phyloP scores from a whole-genome alignment of 2,113 vertebrate genomes.

The Aspiorhynchus laticeps region DNA sequence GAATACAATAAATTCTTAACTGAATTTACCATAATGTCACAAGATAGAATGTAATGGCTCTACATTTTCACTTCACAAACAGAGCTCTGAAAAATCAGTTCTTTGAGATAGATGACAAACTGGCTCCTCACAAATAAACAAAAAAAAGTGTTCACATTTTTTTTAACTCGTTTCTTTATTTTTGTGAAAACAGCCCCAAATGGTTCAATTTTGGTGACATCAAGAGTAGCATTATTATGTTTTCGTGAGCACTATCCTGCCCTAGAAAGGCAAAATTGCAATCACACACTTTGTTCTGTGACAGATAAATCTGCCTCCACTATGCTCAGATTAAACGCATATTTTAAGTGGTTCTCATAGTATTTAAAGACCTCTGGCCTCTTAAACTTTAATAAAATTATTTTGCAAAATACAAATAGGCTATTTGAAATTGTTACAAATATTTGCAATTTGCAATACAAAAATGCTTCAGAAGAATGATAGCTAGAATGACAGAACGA shows the following conservation, averaged over 20 bases:
- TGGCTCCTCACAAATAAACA: not conserved
- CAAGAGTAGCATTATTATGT: not conserved
- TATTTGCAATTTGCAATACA: not conserved
- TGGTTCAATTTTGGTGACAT: not conserved
- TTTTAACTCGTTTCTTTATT: not conserved
- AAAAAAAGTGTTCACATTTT: not conserved
- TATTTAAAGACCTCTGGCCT: not conserved
- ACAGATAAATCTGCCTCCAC: not conserved
- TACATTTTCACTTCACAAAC: conserved; percentile 12
- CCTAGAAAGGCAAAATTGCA: not conserved
- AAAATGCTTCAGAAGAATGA: not conserved
- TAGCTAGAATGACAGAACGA: not conserved
- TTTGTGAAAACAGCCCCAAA: not conserved
- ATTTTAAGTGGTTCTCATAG: not conserved
- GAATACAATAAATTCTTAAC: conserved; percentile 18
- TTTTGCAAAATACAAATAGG: not conserved
- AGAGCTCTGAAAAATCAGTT: not conserved
- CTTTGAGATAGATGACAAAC: not conserved
- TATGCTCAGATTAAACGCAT: not conserved
- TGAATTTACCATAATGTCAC: conserved; percentile 26
- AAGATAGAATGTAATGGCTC: not conserved
- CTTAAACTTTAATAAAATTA: not conserved
- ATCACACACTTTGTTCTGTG: not conserved
- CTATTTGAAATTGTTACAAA: not conserved
- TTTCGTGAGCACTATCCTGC: not conserved